phyloP scores from a whole-genome alignment of 2,797 vertebrate genomes.

The Scomberomorus guttatus region DNA sequence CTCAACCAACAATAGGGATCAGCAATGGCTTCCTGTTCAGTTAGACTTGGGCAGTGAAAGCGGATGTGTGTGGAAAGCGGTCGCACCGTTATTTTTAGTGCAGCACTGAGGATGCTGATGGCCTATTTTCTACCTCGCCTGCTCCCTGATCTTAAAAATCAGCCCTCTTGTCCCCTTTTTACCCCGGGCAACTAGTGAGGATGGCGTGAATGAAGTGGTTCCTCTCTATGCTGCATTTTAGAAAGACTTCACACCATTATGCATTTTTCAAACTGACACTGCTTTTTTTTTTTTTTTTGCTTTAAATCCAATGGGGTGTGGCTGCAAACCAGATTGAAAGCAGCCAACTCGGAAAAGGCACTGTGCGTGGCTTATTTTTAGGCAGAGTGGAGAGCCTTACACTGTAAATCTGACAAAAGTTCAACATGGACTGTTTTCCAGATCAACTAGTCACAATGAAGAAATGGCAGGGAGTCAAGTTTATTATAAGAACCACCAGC shows the following conservation, averaged over 20 bases:
- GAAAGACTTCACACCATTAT: conserved; percentile 1
- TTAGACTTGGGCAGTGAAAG: conserved; percentile 55
- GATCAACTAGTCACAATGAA: conserved; percentile 23
- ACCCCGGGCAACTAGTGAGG: conserved; percentile 18
- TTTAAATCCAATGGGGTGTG: conserved; percentile 15
- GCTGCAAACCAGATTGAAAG: conserved; percentile 26
- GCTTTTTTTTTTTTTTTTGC: conserved; percentile 18
- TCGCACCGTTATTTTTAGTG: conserved; percentile 66
- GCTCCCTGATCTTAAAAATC: conserved; percentile 55
- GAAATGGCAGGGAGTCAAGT: not conserved
- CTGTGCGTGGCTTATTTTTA: conserved; percentile 2
- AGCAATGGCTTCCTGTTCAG: conserved; percentile 68
- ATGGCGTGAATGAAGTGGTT: conserved; percentile 7
- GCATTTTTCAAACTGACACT: conserved; percentile 27
- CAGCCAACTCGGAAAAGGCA: conserved; percentile 26
- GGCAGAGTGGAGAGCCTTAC: not conserved
- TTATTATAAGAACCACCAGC: not conserved
- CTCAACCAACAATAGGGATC: conserved; percentile 65
- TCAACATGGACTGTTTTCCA: not conserved
- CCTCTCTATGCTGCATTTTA: conserved; percentile 28
- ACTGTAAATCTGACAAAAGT: not conserved
- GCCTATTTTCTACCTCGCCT: conserved; percentile 64
- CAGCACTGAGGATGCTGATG: conserved; percentile 57
- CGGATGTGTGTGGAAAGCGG: conserved; percentile 61
- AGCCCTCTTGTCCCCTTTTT: conserved; percentile 35